Conservation (phyloP, 2,888 invertebrate species). For the Nebria salina region DNA sequence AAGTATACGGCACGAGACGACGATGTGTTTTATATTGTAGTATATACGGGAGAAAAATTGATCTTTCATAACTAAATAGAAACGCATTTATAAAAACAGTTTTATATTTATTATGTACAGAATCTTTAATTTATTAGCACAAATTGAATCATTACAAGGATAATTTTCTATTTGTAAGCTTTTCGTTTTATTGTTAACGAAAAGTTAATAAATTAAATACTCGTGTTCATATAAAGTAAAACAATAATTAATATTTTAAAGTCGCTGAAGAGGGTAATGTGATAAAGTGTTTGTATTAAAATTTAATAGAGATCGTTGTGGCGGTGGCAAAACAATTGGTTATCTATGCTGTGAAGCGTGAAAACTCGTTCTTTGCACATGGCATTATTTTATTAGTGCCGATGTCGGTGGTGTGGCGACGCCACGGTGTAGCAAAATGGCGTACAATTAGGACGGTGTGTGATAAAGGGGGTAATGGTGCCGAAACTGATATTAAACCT, state of each 20-base stretch:
- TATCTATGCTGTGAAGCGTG: neutral
- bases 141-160: too few species aligned
- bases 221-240: neutral
- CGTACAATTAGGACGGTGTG: conserved; percentile 23
- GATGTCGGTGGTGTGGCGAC: conserved; percentile 1
- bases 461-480: conserved; percentile 21
- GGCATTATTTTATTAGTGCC: conserved; percentile 16
- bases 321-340: neutral
- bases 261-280: neutral
- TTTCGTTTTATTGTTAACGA: too few species aligned
- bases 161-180: too few species aligned
- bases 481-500: conserved; percentile 19
- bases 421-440: conserved; percentile 14
- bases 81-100: neutral
- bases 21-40: neutral
- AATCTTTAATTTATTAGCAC: too few species aligned
- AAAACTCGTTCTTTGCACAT: conserved; percentile 13
- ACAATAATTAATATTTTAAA: neutral
- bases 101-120: too few species aligned
- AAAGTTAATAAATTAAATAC: too few species aligned
- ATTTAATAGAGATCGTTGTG: conserved; percentile 1
- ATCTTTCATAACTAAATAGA: neutral
- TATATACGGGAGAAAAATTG: neutral
- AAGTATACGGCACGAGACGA: conserved; percentile 4
- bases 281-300: conserved; percentile 1